A percentile compares a stretch with the other conserved stretches of the same genome.
phyloP scores from a whole-genome alignment of 2,797 vertebrate genomes.

The Steatocranus sp. region DNA sequence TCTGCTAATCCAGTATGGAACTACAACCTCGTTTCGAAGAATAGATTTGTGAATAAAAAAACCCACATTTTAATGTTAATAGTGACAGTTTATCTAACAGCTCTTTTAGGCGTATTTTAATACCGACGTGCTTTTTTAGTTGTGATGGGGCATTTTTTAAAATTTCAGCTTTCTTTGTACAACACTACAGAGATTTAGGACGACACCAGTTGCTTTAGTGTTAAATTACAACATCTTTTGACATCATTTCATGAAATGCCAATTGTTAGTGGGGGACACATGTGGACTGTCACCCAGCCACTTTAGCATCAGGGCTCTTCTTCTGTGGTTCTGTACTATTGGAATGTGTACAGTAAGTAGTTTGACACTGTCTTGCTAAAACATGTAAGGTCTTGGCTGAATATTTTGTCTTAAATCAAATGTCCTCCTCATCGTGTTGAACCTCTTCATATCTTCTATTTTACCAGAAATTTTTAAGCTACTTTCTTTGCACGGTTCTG shows the following conservation, averaged over 20 bases:
- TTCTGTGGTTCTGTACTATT: not conserved
- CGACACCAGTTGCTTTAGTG: not conserved
- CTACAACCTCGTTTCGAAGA: rapidly evolving
- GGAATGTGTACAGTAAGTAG: not conserved
- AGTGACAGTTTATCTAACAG: not conserved
- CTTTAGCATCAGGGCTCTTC: not conserved
- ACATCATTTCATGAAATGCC: not conserved
- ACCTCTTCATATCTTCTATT: not conserved
- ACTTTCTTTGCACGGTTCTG: rapidly evolving
- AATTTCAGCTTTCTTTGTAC: not conserved
- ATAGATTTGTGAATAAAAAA: not conserved
- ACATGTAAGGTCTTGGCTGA: not conserved
- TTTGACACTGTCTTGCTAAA: not conserved
- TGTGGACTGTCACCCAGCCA: not conserved
- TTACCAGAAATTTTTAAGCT: not conserved
- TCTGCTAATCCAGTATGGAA: not conserved
- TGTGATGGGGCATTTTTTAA: not conserved
- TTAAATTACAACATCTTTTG: not conserved
- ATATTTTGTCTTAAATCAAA: not conserved
- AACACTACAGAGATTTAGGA: not conserved
- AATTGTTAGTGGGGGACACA: not conserved
- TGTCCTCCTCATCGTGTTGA: not conserved
- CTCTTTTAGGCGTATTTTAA: not conserved
- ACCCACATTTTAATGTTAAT: rapidly evolving
- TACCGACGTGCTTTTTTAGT: not conserved